Base-by-base conservation (phyloP, 2,113 vertebrate species). In the Hydrochoerus hydrochaeris region DNA sequence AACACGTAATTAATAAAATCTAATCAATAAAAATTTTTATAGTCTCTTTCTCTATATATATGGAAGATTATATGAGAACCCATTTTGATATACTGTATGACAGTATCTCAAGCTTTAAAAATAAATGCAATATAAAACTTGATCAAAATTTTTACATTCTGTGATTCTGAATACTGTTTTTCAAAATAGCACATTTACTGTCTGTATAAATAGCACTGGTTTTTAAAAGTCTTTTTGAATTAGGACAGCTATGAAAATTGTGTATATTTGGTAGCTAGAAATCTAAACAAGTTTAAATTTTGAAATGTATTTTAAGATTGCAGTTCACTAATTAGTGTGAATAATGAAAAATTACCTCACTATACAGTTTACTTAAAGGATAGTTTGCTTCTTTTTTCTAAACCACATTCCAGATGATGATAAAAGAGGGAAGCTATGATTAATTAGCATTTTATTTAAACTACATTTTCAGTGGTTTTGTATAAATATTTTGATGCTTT, bases 401-500 rank as follows among this genome's bases (percentile, higher is more conserved):
- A 58, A 86, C 8, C 6, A 44, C 35, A 26, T 63, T 17, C 13
- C 65, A 83, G 46, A 6, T 46, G 24, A 90, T 26, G 11, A 30
- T 8, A 69, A 9, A 73, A 13, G 28, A 16, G 65, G 1, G 11
- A 57, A 62, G 17, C 22, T 62, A 14, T 11, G 8, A 13, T 84
- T 35, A 62, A 8, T 54, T 67, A 63, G 28, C 24, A 22, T 38
- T 96, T 30, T 49, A 63, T 20, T 92, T 67, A 95, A 35, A 63
- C 32, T 41, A 60, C 2, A 30, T 93, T 0, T 67, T 80, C 58
- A 75, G 3, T 87, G 62, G 73, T 52, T 77, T 2, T 80, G 7
- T 88, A 82, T 54, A 88, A 82, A 63, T 46, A 82, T 81, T 95
- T 92, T 87, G 6, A 95, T n/a, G 73, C 41, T 54, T 77, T 83